These are phyloP conservation scores for Autographa gamma DNA, from an alignment of 2,888 invertebrate species.

Conservation along the genomic window DNA sequence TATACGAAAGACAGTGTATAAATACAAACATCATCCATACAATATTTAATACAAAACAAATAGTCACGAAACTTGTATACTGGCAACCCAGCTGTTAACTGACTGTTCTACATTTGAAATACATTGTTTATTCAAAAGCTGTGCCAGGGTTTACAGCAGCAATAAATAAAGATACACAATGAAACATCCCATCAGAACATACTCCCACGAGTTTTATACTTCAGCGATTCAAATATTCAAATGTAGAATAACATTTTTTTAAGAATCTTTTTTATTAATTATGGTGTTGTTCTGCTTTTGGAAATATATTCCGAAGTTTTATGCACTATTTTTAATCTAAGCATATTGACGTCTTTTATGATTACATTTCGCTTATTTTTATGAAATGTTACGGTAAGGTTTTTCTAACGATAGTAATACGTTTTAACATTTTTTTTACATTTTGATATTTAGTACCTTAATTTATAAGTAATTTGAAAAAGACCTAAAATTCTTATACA, in stretches of 20 bases:
- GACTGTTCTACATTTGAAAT: constrained; percentile 38
- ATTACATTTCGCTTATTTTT: neutral
- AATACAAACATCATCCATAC: neutral
- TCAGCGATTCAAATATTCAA: constrained; percentile 28
- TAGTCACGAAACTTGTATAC: constrained; percentile 20
- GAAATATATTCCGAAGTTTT: neutral
- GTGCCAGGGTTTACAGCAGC: constrained; percentile 39
- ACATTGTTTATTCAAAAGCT: constrained; percentile 47
- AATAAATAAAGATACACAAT: constrained; percentile 52
- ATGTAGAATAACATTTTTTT: constrained; percentile 3
- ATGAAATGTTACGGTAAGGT: too few relatives aligned
- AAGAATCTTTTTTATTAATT: neutral
- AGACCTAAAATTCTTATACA: neutral
- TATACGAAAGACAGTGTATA: neutral
- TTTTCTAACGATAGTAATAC: too few relatives aligned
- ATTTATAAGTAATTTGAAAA: neutral
- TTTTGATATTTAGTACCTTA: neutral
- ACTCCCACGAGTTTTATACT: constrained; percentile 20
- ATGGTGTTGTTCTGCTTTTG: neutral
- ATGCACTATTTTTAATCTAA: constrained; percentile 7
- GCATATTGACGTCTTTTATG: neutral
- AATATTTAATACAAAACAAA: neutral
- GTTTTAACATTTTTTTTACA: too few relatives aligned
- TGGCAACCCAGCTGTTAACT: constrained; percentile 37
- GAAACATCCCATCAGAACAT: constrained; percentile 47